Conservation (phyloP, 2,113 vertebrate species). For the Cairina moschata region DNA sequence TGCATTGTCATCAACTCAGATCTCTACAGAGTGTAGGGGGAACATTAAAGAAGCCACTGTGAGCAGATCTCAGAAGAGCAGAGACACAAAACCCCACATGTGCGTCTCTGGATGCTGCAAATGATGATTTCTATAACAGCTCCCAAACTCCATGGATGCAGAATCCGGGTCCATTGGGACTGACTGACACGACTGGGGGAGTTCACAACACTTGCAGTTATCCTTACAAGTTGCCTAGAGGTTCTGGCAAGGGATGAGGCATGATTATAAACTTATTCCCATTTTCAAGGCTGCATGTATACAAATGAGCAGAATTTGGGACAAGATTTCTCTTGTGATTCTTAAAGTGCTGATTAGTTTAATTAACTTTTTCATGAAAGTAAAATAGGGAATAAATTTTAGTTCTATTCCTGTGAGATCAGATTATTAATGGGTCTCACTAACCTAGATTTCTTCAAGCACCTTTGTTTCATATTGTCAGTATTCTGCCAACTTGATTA, state of each 20-base stretch:
- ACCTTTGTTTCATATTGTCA: conserved; percentile 29
- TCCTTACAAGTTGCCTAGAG: background rate
- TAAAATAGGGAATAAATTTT: conserved; percentile 62
- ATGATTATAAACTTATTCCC: background rate
- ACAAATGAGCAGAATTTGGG: conserved; percentile 53
- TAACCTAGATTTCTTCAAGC: conserved; percentile 39
- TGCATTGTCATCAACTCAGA: background rate
- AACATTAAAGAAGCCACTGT: background rate
- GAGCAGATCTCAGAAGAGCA: background rate
- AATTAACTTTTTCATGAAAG: conserved; percentile 69
- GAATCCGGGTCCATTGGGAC: background rate
- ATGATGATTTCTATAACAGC: background rate
- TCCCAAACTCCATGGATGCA: background rate
- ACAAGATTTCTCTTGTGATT: conserved; percentile 53
- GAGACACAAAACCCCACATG: background rate
- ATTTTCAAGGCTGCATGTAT: conserved; percentile 31
- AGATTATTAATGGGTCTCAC: conserved; percentile 17
- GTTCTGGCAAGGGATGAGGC: background rate
- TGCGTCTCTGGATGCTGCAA: background rate
- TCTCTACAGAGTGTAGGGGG: rapidly evolving
- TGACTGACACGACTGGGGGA: background rate
- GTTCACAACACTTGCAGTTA: background rate
- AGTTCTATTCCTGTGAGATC: conserved; percentile 34
- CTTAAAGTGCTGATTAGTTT: conserved; percentile 58
- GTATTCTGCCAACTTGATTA: conserved; percentile 41